A percentile compares a stretch with the other conserved stretches of the same genome.
phyloP scores from a whole-genome alignment of 2,113 vertebrate genomes.

The Chaenogobius annularis region DNA sequence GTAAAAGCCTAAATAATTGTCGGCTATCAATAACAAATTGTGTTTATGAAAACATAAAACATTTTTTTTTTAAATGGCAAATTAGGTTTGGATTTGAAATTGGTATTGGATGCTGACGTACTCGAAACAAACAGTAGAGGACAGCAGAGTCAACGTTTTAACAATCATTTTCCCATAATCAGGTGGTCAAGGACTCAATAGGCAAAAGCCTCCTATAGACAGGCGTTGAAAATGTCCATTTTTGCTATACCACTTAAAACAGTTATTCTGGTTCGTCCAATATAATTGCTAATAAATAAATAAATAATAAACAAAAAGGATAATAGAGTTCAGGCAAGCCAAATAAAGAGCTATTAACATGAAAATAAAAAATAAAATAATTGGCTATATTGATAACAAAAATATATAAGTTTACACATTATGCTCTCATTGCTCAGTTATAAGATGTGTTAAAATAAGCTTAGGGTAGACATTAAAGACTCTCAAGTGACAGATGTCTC shows the following conservation, averaged over 20 bases:
- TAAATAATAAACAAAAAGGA: neutral
- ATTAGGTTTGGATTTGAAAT: neutral
- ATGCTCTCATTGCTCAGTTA: too few relatives aligned
- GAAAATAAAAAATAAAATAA: neutral
- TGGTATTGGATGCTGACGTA: neutral
- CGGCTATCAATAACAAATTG: too few relatives aligned
- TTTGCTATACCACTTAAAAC: too few relatives aligned
- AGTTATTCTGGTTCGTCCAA: too few relatives aligned
- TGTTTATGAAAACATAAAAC: too few relatives aligned
- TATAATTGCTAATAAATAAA: too few relatives aligned
- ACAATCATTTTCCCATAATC: neutral
- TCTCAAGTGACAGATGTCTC: slow-evolving; percentile 19
- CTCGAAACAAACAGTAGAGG: slow-evolving; percentile 42
- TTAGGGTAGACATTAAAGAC: too few relatives aligned
- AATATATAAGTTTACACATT: neutral
- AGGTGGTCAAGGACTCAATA: neutral
- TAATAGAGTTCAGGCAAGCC: neutral
- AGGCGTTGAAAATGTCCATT: too few relatives aligned
- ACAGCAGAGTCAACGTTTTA: slow-evolving; percentile 39
- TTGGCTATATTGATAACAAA: slow-evolving; percentile 1
- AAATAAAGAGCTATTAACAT: neutral
- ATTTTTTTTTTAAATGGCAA: too few relatives aligned
- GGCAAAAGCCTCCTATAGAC: neutral
- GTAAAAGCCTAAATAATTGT: too few relatives aligned
- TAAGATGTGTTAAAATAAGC: too few relatives aligned